Conservation (phyloP, 2,797 vertebrate species). For the Micropoecilia bifurca region DNA sequence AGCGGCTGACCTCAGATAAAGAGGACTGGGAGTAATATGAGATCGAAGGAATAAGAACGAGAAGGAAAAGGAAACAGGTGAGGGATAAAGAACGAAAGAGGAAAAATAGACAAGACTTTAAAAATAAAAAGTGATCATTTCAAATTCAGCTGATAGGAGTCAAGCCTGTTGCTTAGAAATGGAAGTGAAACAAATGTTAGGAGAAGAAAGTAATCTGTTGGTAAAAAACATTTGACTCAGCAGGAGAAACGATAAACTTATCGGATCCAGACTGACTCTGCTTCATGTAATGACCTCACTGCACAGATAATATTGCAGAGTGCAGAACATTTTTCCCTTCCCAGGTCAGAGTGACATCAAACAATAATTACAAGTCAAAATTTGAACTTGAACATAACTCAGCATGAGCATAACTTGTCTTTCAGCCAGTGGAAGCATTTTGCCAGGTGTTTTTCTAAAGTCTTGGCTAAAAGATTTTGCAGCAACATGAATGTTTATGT, state of each 20-base stretch:
- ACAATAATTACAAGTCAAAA: not conserved
- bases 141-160: not conserved
- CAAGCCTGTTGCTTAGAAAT: not conserved
- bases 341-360: conserved; percentile 7
- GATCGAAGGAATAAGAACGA: not conserved
- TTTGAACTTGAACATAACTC: not conserved
- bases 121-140: not conserved
- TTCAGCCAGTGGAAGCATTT: not conserved
- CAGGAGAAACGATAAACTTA: not conserved
- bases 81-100: not conserved
- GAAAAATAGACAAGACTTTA: not conserved
- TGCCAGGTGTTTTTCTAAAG: not conserved
- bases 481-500: not conserved
- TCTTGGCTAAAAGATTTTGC: not conserved
- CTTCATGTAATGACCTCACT: not conserved
- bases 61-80: not conserved
- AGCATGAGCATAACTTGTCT: not conserved
- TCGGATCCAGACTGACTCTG: not conserved
- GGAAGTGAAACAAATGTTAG: not conserved
- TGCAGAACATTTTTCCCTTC: not conserved
- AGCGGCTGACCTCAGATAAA: conserved; percentile 57
- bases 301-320: not conserved
- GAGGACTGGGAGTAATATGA: conserved; percentile 1
- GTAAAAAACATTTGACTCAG: not conserved
- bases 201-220: not conserved